Percentiles rank a stretch among this genome's conserved stretches.
Conservation (phyloP, 2,888 invertebrate species). For the Pocota personata region DNA sequence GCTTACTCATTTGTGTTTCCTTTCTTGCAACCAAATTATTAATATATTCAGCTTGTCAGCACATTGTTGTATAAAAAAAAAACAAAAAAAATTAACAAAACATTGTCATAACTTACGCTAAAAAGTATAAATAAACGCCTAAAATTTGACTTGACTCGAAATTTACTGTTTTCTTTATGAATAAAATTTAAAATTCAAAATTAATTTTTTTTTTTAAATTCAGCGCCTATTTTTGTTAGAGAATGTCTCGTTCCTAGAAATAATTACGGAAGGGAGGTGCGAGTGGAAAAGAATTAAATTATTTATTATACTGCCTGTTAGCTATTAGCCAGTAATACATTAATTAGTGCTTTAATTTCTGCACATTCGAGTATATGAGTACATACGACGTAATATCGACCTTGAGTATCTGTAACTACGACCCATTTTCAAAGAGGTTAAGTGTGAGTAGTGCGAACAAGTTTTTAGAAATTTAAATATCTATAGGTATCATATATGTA, state of each 20-base stretch:
- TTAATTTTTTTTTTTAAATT: background rate
- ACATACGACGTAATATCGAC: too few relatives aligned
- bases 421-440: background rate
- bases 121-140: conserved; percentile 59
- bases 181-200: conserved; percentile 33
- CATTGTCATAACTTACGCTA: conserved; percentile 64
- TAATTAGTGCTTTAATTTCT: background rate
- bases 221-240: background rate
- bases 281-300: background rate
- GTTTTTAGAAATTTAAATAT: too few relatives aligned
- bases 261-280: background rate
- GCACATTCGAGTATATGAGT: too few relatives aligned
- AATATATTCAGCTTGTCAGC: conserved; percentile 71
- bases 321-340: background rate
- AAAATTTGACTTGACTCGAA: conserved; percentile 29
- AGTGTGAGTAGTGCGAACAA: background rate
- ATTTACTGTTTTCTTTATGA: conserved; percentile 18
- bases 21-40: conserved; percentile 60
- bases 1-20: conserved; percentile 69
- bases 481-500: too few relatives aligned
- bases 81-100: conserved; percentile 17
- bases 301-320: background rate
- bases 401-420: background rate
- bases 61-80: conserved; percentile 44
- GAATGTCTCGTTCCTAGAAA: background rate